A percentile compares a stretch with the other conserved stretches of the same genome.
Conservation (phyloP, 1,140 invertebrate species). For the Ceratina calcarata region DNA sequence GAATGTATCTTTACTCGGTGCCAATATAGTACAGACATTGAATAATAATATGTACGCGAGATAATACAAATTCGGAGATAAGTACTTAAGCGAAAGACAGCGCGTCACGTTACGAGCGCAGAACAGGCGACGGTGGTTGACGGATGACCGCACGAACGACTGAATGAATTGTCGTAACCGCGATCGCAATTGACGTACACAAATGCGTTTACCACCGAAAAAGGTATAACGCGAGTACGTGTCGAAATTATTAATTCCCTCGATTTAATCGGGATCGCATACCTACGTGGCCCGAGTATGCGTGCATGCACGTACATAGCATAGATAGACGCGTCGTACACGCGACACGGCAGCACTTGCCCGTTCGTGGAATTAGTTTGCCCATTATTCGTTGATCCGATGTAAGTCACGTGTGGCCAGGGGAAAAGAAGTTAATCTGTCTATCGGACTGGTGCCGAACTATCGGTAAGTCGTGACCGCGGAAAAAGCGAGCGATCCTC, state of each 20-base stretch:
- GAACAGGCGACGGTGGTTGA: no score
- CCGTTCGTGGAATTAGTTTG: background rate
- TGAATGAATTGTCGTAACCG: background rate
- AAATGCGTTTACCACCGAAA: background rate
- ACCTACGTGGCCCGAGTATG: no score
- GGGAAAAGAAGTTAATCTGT: conserved; percentile 8
- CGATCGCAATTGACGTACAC: background rate
- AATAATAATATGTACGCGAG: no score
- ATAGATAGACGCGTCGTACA: no score
- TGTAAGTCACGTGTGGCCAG: conserved; percentile 13
- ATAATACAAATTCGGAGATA: background rate
- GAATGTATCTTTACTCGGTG: background rate
- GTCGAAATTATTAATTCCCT: background rate
- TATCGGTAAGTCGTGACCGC: conserved; percentile 21
- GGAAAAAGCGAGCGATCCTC: conserved; percentile 40
- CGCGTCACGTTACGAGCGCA: no score
- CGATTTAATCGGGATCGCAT: background rate
- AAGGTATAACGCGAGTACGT: background rate
- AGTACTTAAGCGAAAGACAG: background rate
- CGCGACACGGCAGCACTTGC: background rate
- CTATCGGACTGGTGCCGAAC: conserved; percentile 1
- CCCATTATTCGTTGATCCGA: background rate
- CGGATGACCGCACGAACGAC: background rate
- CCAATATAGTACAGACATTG: no score
- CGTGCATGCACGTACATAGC: no score